A percentile compares a stretch with the other conserved stretches of the same genome.
phyloP scores from a whole-genome alignment of 1,140 invertebrate species.

The Apolygus lucorum region DNA sequence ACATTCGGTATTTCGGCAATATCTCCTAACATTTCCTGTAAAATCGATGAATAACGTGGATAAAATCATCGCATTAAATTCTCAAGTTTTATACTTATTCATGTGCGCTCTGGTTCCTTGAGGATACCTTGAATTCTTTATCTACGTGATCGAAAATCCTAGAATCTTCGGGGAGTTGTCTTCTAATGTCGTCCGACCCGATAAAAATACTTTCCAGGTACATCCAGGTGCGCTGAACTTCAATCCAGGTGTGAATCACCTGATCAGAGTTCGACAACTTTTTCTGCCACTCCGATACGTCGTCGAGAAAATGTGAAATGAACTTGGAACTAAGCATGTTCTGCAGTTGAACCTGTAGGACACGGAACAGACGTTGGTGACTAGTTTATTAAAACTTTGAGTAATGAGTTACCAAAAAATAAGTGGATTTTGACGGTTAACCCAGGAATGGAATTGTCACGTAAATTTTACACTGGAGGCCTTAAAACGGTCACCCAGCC shows the following conservation, averaged over 20 bases:
- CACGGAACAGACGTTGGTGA: too few species aligned
- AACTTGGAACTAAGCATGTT: constrained; percentile 91
- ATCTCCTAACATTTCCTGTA: constrained; percentile 45
- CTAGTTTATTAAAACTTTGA: too few species aligned
- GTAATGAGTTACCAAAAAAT: too few species aligned
- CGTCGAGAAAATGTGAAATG: constrained; percentile 72
- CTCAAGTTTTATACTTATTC: too few species aligned
- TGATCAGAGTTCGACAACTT: constrained; percentile 82
- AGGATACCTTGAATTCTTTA: constrained; percentile 77
- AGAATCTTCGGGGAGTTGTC: constrained; percentile 84
- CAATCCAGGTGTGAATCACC: constrained; percentile 76
- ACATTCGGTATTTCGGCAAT: constrained; percentile 62
- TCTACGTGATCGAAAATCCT: constrained; percentile 83
- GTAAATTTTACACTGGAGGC: too few species aligned
- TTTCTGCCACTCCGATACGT: constrained; percentile 80
- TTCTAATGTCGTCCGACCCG: constrained; percentile 87
- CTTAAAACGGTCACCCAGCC: too few species aligned
- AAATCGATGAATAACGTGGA: too few species aligned
- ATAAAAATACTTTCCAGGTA: constrained; percentile 94
- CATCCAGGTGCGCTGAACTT: constrained; percentile 89
- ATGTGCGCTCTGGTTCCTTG: too few species aligned
- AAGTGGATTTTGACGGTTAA: too few species aligned
- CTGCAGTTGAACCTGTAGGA: constrained; percentile 59
- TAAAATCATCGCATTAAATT: too few species aligned
- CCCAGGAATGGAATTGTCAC: too few species aligned